Evolutionary conservation across 2,113 vertebrate species (phyloP).

Genomic region (Boulengeromyrus knoepffleri): DNA sequence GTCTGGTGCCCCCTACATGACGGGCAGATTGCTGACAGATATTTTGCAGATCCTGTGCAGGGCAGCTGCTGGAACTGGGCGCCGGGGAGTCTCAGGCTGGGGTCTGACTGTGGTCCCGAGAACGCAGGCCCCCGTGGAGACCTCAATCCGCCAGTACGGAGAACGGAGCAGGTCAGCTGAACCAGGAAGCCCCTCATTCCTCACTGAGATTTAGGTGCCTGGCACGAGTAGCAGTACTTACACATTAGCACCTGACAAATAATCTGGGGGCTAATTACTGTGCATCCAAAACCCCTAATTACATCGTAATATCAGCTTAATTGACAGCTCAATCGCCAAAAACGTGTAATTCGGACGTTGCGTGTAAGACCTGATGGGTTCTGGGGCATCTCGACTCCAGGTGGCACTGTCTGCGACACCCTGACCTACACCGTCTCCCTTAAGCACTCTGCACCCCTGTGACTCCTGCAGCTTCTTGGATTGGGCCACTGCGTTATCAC

Average conservation of each 20-base stretch:
- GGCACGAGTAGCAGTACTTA: neutral
- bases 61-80: neutral
- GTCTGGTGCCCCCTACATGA: neutral
- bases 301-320: neutral
- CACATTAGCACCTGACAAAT: neutral
- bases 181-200: neutral
- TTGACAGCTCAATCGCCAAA: neutral
- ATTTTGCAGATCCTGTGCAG: neutral
- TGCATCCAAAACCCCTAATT: neutral
- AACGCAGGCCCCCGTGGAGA: neutral
- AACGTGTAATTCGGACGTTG: neutral
- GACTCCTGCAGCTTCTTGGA: neutral
- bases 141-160: neutral
- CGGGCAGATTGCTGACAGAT: neutral
- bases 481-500: neutral
- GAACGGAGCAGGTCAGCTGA: neutral
- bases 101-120: neutral
- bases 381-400: neutral
- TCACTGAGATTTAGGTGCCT: neutral
- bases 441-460: neutral
- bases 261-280: neutral
- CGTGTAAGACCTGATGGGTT: neutral
- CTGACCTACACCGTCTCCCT: neutral
- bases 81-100: neutral
- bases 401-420: neutral